phyloP scores from a whole-genome alignment of 2,797 vertebrate genomes.

The Siniperca undulata region DNA sequence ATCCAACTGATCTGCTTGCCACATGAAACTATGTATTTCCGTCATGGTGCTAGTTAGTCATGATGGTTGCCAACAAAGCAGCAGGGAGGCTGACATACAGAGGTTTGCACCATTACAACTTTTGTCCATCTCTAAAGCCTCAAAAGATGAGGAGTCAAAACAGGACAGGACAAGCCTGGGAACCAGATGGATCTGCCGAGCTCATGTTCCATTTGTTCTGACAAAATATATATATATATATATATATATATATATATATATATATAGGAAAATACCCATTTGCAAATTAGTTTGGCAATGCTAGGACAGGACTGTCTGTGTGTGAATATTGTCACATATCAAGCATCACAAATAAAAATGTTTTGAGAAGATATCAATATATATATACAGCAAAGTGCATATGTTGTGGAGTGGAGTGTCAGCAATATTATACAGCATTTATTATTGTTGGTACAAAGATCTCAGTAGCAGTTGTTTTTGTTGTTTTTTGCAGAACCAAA shows the following conservation, averaged over 20 bases:
- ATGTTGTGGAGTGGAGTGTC: not conserved
- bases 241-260: too few species aligned
- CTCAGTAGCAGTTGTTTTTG: fast-evolving
- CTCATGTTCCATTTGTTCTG: too few species aligned
- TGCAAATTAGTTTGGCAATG: too few species aligned
- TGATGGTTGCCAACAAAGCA: not conserved
- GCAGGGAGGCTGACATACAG: not conserved
- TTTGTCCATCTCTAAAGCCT: not conserved
- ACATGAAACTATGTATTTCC: not conserved
- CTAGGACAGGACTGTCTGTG: too few species aligned
- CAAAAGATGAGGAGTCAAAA: not conserved
- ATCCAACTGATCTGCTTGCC: not conserved
- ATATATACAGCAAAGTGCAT: not conserved
- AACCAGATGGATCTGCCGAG: too few species aligned
- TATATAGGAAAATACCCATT: too few species aligned
- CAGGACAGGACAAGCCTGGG: too few species aligned
- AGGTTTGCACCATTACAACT: too few species aligned
- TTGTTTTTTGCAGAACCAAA: conserved; percentile 58
- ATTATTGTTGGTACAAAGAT: not conserved
- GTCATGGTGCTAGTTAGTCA: not conserved
- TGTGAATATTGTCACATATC: not conserved
- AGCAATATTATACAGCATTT: not conserved
- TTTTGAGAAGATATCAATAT: not conserved
- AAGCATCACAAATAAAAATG: not conserved
- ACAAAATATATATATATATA: too few species aligned